These are phyloP conservation scores for Cyaniris semiargus DNA, from an alignment of 2,888 invertebrate species.

Conservation along the genomic window DNA sequence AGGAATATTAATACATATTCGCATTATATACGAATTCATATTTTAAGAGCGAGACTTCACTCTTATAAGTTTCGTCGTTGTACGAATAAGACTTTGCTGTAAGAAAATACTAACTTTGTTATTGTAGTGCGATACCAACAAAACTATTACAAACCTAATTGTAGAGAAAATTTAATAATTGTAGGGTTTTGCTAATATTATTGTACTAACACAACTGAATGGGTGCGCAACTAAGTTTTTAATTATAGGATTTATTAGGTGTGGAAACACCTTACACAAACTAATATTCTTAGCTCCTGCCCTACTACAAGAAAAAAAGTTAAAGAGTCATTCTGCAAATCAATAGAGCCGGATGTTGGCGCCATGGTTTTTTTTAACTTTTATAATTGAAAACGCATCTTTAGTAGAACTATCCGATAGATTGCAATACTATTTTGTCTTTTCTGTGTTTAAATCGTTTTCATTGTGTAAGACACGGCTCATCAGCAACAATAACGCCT, in stretches of 20 bases:
- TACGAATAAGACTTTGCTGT: not conserved
- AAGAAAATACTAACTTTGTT: not conserved
- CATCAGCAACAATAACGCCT: constrained; percentile 63
- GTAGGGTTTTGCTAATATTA: not conserved
- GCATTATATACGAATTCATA: not conserved
- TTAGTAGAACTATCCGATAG: constrained; percentile 45
- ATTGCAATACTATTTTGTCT: constrained; percentile 56
- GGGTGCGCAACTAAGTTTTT: not conserved
- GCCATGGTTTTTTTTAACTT: constrained; percentile 52
- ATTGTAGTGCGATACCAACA: not conserved
- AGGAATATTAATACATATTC: too few relatives aligned
- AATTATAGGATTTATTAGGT: not conserved
- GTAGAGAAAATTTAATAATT: not conserved
- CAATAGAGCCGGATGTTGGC: constrained; percentile 49
- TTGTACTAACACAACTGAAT: not conserved
- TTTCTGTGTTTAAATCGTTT: constrained; percentile 49
- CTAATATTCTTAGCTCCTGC: not conserved
- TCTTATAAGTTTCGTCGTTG: not conserved
- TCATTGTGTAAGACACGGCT: constrained; percentile 69
- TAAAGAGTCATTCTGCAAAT: constrained; percentile 44
- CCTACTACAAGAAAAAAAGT: constrained; percentile 33
- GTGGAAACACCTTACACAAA: not conserved
- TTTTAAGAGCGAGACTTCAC: not conserved
- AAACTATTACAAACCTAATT: not conserved
- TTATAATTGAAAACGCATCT: constrained; percentile 30